Base-by-base conservation (phyloP, 2,113 vertebrate species). In the Corythornis vintsioides region DNA sequence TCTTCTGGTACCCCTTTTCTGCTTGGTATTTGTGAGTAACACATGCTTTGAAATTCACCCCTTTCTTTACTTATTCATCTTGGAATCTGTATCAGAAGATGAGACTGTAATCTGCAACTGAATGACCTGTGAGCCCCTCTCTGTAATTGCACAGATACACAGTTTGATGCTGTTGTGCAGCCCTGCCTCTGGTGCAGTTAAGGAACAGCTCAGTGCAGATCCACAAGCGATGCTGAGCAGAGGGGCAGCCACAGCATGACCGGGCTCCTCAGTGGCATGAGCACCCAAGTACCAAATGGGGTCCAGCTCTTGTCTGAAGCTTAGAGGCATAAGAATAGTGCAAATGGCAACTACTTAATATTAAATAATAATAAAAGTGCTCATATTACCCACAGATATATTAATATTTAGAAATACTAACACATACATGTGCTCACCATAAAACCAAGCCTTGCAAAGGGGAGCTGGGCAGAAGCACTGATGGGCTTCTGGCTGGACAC, bases 171-270 rank as follows among this genome's bases (percentile, higher is more conserved):
- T 10, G 0, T 12, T 42, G 33, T 11, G 47, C 61, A 42, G 22
- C 48, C 25, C 64, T 77, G 29, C 14, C 67, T 11, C 1, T 3
- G 3, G 29, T 21, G 17, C 0, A 2, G 29, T 42, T 16, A 66
- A 42, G 57, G 55, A 76, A 65, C 33, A 50, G 79, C 26, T 79
- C 47, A 33, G 55, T 3, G 21, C 60, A 43, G 53, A 61, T 20
- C 33, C 59, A 75, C 42, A 11, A 26, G 33, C 1, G 2, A 43
- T 2, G 48, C 40, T 6, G 9, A 55, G 75, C 43, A 43, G 38
- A 40, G 4, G 4, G 15, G 45, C 67, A 69, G 56, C 28, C 29
- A 11, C 0, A 1, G 17, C 0, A 0, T 6, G 38, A 43, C 33
- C 1, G 20, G 11, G 53, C 14, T 38, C 84, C 66, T 33, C 1